Conservation (phyloP, 2,113 vertebrate genomes). For the Myrmecophaga tridactyla region DNA sequence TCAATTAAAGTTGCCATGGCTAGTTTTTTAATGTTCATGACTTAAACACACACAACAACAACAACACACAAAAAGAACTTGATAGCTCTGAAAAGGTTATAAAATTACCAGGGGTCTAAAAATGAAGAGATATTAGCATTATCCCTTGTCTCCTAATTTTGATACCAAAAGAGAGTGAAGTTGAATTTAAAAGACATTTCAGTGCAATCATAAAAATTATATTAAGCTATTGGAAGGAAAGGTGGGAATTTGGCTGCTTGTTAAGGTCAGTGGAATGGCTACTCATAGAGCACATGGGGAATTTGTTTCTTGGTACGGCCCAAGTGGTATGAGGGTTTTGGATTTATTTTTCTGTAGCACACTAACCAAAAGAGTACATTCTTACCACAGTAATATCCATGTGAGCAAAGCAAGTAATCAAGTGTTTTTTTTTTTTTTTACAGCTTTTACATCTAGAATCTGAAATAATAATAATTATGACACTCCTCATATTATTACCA, state of each 20-base stretch:
- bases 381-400: conserved; percentile 45
- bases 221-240: neutral
- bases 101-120: neutral
- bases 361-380: conserved; percentile 7
- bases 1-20: neutral
- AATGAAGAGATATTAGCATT: neutral
- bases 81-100: neutral
- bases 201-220: neutral
- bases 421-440: neutral
- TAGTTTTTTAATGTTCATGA: neutral
- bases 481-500: neutral
- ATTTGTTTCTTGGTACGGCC: neutral
- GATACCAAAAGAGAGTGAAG: neutral
- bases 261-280: neutral
- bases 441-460: neutral
- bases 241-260: neutral
- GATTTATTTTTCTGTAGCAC: neutral
- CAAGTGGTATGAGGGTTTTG: neutral
- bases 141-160: conserved; percentile 17
- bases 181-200: conserved; percentile 20
- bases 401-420: conserved; percentile 15
- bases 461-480: neutral
- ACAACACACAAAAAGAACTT: neutral
- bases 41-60: neutral
- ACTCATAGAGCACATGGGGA: neutral